A percentile compares a stretch with the other conserved stretches of the same genome.
Conservation (phyloP, 1,140 invertebrate genomes). For the Oreohelix idahoensis region DNA sequence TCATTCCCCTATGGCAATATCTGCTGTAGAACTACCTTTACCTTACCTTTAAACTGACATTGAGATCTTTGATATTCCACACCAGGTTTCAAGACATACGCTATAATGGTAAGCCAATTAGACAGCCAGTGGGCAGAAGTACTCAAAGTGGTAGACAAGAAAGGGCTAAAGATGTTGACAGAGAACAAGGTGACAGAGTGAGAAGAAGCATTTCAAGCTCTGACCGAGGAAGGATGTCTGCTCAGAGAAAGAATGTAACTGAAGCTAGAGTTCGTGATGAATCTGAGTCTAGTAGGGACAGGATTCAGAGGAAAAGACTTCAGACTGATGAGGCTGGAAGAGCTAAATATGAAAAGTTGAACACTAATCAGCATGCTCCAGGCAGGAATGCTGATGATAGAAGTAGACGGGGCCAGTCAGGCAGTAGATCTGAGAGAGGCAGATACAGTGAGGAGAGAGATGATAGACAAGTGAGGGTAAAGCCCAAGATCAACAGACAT, state of each 20-base stretch:
- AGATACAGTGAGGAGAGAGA: background rate
- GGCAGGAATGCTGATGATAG: background rate
- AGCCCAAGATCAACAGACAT: background rate
- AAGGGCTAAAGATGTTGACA: background rate
- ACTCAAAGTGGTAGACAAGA: background rate
- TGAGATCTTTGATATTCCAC: background rate
- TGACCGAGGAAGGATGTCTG: background rate
- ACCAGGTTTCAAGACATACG: background rate
- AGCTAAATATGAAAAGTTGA: background rate
- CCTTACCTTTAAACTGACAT: too few species aligned
- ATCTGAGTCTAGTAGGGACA: background rate
- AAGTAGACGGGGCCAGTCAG: background rate
- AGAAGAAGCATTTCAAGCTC: background rate
- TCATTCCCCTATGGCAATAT: too few species aligned
- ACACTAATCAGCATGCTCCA: background rate
- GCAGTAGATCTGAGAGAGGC: background rate
- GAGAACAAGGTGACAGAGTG: background rate
- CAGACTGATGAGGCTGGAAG: background rate
- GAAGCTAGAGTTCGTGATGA: background rate
- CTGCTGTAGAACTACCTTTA: too few species aligned
- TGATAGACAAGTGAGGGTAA: background rate
- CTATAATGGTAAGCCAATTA: background rate
- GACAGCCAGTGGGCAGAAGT: background rate
- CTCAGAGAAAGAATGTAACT: background rate
- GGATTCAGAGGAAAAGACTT: background rate